Base-by-base conservation (phyloP, 2,113 vertebrate genomes). In the Oceanodroma tethys region DNA sequence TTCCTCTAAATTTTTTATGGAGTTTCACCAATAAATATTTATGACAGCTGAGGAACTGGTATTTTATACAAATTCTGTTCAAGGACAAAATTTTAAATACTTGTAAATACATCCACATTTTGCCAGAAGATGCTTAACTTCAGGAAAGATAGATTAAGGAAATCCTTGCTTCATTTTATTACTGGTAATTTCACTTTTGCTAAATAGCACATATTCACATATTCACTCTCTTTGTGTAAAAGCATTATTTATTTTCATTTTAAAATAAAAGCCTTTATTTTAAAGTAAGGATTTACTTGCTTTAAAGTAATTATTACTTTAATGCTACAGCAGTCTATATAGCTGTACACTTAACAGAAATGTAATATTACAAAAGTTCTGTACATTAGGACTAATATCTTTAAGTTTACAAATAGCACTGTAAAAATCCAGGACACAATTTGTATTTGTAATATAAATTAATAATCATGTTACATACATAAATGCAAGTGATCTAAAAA, bases 361-460 rank as follows among this genome's bases (percentile, higher is more conserved):
- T 79, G 78, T 92, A 80, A 25, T 42, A 65, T 70, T 75, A 70
- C 29, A 74, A 68, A 76, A 82, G 81, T 80, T 86, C 42, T 81
- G 22, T 71, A 66, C 43, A 59, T 87, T 34, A 78, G 63, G 32
- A 91, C 48, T 58, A 86, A 81, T n/a, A 84, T 80, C 76, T 92
- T 95, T 96, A 88, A 86, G 81, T 90, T 95, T 97, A 96, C 73
- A 91, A 60, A 88, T 73, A 96, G 58, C n/a, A 90, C 52, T 92
- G 66, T 91, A 97, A 93, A 38, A 95, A 95, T 19, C 21, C 52
- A 90, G 81, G 85, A 66, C 73, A 75, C 56, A 86, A 91, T 95
- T 95, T 95, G 18, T 82, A 93, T 96, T 95, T 97, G 16, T 56
- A 82, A 82, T 73, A 68, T 47, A 86, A 90, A 72, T 60, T 10